Evolutionary conservation across 2,797 vertebrate species (phyloP).

Genomic region (Arrhamphus sclerolepis): DNA sequence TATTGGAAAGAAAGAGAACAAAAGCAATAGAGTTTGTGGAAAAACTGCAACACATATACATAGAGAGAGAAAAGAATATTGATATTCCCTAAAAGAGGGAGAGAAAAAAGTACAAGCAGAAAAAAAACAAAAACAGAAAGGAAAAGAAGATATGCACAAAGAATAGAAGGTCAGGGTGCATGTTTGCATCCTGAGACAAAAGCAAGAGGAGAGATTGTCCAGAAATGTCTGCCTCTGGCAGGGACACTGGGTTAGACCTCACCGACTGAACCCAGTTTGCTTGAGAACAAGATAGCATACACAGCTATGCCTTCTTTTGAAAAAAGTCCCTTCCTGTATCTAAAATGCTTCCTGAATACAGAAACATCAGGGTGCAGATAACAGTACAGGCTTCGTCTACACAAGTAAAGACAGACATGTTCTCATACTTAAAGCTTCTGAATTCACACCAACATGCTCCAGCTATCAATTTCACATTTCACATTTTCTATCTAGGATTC

Average conservation of each 20-base stretch:
- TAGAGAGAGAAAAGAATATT: slow-evolving; percentile 43
- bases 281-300: slow-evolving; percentile 56
- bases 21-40: slow-evolving; percentile 7
- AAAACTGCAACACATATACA: slow-evolving; percentile 32
- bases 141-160: slow-evolving; percentile 27
- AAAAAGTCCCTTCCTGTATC: slow-evolving; percentile 48
- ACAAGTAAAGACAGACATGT: slow-evolving; percentile 25
- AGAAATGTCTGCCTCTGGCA: slow-evolving; percentile 61
- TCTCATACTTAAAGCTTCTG: slow-evolving; percentile 35
- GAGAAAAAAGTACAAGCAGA: slow-evolving; percentile 22
- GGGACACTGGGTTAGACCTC: slow-evolving; percentile 54
- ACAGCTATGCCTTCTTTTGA: slow-evolving; percentile 42
- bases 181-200: slow-evolving; percentile 46
- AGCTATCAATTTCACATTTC: slow-evolving; percentile 10
- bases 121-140: slow-evolving; percentile 6
- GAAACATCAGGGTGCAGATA: slow-evolving; percentile 20
- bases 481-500: slow-evolving; percentile 24
- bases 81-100: slow-evolving; percentile 26
- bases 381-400: slow-evolving; percentile 23
- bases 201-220: slow-evolving; percentile 46
- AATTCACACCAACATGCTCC: slow-evolving; percentile 39
- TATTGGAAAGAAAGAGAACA: slow-evolving; percentile 14
- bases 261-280: slow-evolving; percentile 58
- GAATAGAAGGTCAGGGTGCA: slow-evolving; percentile 55
- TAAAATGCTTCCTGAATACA: slow-evolving; percentile 48